phyloP scores from a whole-genome alignment of 2,888 invertebrate genomes.

The Drosophila diplacantha region DNA sequence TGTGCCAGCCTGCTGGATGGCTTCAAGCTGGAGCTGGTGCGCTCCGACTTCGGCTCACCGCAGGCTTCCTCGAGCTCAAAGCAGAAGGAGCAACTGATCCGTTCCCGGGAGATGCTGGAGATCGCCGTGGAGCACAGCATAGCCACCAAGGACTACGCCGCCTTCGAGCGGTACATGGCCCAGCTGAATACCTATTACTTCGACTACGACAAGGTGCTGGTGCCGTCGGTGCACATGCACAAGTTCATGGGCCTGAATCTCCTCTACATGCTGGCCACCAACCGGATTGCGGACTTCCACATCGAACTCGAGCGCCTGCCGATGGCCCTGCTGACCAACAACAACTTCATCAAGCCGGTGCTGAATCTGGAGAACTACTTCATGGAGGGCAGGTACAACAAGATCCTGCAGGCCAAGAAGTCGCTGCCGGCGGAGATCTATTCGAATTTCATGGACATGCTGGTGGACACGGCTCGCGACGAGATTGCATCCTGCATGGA shows the following conservation, averaged over 20 bases:
- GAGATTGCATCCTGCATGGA: conserved; percentile 64
- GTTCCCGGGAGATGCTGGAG: conserved; percentile 57
- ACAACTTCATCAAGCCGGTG: conserved; percentile 53
- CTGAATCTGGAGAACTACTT: conserved; percentile 60
- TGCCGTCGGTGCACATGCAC: conserved; percentile 52
- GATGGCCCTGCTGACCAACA: conserved; percentile 45
- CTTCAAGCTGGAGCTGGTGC: conserved; percentile 56
- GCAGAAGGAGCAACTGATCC: conserved; percentile 35
- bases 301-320: conserved; percentile 64
- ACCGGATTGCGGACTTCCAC: conserved; percentile 65
- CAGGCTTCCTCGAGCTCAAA: conserved; percentile 1
- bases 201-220: conserved; percentile 52
- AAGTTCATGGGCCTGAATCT: conserved; percentile 61
- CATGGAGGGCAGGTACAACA: conserved; percentile 64
- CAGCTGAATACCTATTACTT: conserved; percentile 62
- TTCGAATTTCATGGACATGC: conserved; percentile 57
- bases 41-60: conserved; percentile 32
- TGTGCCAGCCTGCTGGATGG: conserved; percentile 48
- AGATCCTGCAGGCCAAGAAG: conserved; percentile 60
- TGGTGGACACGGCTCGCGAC: conserved; percentile 54
- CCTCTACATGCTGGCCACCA: conserved; percentile 60
- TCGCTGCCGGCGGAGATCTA: conserved; percentile 58
- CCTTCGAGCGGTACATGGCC: conserved; percentile 61
- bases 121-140: conserved; percentile 64
- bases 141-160: conserved; percentile 53